Evolutionary conservation across 2,888 invertebrate genomes (phyloP).

Genomic region (Lasioglossum oenotherae): DNA sequence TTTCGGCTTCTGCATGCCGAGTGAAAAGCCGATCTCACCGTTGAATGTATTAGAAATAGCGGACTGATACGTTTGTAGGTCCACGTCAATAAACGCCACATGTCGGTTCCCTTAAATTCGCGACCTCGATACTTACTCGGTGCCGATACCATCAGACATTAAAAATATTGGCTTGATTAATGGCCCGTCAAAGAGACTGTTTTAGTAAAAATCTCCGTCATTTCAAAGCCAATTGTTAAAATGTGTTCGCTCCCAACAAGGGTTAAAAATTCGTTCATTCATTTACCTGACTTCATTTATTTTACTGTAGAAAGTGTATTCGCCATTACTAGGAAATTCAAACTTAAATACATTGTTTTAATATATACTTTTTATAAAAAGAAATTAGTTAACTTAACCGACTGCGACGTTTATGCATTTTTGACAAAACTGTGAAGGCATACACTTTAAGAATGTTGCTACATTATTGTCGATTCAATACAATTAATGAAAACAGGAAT

Average conservation of each 20-base stretch:
- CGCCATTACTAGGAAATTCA: not conserved
- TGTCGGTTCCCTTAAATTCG: constrained; percentile 45
- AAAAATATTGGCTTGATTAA: not conserved
- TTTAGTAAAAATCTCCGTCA: not conserved
- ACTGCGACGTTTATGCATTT: too few species aligned
- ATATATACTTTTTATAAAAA: too few species aligned
- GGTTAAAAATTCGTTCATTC: not conserved
- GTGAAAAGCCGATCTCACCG: constrained; percentile 27
- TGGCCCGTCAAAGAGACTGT: not conserved
- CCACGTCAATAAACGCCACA: constrained; percentile 44
- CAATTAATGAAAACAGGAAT: too few species aligned
- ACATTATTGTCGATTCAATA: too few species aligned
- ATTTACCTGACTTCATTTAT: not conserved
- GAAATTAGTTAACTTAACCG: too few species aligned
- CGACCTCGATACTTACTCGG: not conserved
- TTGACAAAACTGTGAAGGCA: too few species aligned
- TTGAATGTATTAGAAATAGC: constrained; percentile 46
- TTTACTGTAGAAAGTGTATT: not conserved
- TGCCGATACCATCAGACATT: constrained; percentile 1
- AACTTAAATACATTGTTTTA: not conserved
- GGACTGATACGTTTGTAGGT: constrained; percentile 20
- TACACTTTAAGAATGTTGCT: too few species aligned
- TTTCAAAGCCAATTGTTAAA: not conserved
- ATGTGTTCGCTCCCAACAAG: not conserved
- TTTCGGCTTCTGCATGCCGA: constrained; percentile 22